phyloP scores from a whole-genome alignment of 2,888 invertebrate genomes.

The Tolmerus cingulatus region DNA sequence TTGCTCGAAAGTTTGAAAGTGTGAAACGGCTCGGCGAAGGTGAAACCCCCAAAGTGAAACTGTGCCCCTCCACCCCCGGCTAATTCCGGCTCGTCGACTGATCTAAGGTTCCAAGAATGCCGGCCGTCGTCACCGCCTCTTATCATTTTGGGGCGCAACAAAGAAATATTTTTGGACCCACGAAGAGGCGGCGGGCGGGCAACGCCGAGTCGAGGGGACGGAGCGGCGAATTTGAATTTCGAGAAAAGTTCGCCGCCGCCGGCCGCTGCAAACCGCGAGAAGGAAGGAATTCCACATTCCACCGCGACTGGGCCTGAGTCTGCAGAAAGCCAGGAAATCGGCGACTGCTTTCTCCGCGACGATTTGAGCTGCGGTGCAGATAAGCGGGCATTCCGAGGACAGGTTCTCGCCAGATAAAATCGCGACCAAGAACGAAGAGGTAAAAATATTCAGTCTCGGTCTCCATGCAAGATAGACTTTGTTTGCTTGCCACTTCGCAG shows the following conservation, averaged over 20 bases:
- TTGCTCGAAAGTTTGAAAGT: background rate
- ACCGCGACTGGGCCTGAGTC: background rate
- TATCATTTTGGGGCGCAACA: constrained; percentile 8
- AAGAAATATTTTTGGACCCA: constrained; percentile 16
- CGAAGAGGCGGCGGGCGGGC: background rate
- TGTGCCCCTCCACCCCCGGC: background rate
- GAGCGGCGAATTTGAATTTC: background rate
- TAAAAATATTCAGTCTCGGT: background rate
- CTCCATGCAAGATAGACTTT: constrained; percentile 3
- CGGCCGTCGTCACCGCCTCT: background rate
- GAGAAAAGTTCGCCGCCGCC: background rate
- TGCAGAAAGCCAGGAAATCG: background rate
- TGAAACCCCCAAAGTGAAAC: background rate
- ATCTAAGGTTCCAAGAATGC: constrained; percentile 16
- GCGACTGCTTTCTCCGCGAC: constrained; percentile 1
- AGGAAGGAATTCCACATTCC: background rate
- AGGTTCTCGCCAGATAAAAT: background rate
- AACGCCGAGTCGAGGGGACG: background rate
- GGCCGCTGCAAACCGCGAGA: background rate
- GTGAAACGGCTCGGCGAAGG: background rate
- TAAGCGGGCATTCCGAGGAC: background rate
- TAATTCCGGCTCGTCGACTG: background rate
- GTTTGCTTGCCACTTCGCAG: constrained; percentile 5
- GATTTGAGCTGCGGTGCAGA: background rate
- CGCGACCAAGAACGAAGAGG: background rate